Base-by-base conservation (phyloP, 2,113 vertebrate species). In the Xiphias gladius region DNA sequence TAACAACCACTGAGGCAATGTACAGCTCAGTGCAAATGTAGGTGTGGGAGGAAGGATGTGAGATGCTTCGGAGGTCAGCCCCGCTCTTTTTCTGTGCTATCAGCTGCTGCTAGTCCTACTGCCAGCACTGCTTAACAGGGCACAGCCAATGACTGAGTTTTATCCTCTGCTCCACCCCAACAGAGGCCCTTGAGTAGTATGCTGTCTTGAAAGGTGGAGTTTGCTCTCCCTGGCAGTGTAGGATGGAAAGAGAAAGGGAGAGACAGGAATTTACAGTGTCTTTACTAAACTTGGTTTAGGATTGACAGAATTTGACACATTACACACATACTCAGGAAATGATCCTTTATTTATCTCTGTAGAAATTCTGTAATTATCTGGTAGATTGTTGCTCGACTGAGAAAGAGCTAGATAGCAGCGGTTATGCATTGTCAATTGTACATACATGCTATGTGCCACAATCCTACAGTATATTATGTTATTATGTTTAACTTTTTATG, bases 101-200 rank as follows among this genome's bases (percentile, higher is more conserved):
- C 69, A 90, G 83, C 85, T 88, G 80, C 83, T 80, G 79, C 78
- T 64, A 69, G 73, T 76, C 86, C 70, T 41, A 2, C 46, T 80
- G 73, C 83, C 86, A 83, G 68, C 12, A 22, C 83, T 1, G 64
- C 82, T 83, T 41, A 87, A 82, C 50, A n/a, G 58, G 55, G 67
- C 41, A 2, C 86, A 91, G 80, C 90, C 91, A 93, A 80, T 88
- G 76, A 57, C 57, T 48, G 79, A 58, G 50, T 63, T 62, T 41
- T 32, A 55, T 81, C 55, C 54, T 69, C 83, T 37, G 75, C 83
- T 69, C 84, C 82, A 50, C 81, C 84, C 82, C 48, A 79, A 24
- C 73, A 48, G 46, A 32, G 72, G 39, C 35, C 37, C 64, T 69
- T 37, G 72, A 54, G 73, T 43, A 71, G 76, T 39, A 12, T 32